Evolutionary conservation across 2,888 invertebrate species (phyloP).

Genomic region (Belgica antarctica): DNA sequence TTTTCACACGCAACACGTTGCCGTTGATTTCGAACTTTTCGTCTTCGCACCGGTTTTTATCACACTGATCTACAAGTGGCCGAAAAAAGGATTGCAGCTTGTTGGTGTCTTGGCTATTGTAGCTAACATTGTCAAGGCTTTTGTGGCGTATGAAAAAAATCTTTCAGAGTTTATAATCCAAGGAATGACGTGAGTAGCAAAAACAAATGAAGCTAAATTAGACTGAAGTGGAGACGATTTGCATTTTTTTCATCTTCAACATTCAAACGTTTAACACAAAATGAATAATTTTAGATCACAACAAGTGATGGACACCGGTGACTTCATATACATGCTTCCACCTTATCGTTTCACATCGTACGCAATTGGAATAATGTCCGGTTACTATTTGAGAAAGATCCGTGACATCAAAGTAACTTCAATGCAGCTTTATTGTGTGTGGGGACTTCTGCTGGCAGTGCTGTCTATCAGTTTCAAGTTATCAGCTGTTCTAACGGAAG

Average conservation of each 20-base stretch:
- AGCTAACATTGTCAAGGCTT: constrained; percentile 63
- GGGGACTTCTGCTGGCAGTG: constrained; percentile 57
- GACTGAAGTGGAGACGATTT: too few species aligned
- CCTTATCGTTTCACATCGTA: constrained; percentile 66
- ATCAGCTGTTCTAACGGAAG: constrained; percentile 63
- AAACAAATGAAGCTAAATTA: too few species aligned
- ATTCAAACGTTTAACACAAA: background rate
- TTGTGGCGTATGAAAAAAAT: constrained; percentile 60
- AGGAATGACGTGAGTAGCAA: constrained; percentile 57
- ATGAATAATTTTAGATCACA: constrained; percentile 53
- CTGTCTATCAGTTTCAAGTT: constrained; percentile 61
- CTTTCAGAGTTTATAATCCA: constrained; percentile 68
- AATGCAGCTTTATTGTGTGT: constrained; percentile 29
- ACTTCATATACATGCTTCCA: constrained; percentile 67
- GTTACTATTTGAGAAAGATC: constrained; percentile 59
- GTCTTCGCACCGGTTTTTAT: constrained; percentile 63
- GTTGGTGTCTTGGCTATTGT: constrained; percentile 56
- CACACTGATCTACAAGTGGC: constrained; percentile 62
- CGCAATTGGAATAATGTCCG: constrained; percentile 65
- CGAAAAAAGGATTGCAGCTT: constrained; percentile 57
- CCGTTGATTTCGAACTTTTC: constrained; percentile 69
- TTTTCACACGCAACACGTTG: constrained; percentile 59
- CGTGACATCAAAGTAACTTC: constrained; percentile 53
- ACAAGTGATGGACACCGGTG: constrained; percentile 66
- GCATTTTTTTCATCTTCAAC: too few species aligned